These are phyloP conservation scores for Catamblyrhynchus diadema DNA, from an alignment of 2,797 vertebrate species.

Conservation along the genomic window DNA sequence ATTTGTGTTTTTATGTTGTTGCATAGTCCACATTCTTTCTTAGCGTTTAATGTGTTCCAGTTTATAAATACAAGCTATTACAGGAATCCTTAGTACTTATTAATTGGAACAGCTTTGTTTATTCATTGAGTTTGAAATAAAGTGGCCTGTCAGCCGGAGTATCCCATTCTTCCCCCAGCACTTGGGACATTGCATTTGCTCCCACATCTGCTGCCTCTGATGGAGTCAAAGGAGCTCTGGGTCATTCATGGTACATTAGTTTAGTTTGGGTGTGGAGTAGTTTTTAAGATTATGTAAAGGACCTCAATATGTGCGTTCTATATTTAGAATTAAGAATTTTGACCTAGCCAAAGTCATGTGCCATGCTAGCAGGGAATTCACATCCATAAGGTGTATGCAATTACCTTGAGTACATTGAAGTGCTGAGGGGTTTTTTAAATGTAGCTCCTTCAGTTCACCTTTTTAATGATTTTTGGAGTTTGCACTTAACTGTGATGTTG, in stretches of 20 bases:
- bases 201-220: not conserved
- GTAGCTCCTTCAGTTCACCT: not conserved
- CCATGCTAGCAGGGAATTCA: not conserved
- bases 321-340: not conserved
- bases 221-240: not conserved
- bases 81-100: not conserved
- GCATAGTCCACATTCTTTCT: not conserved
- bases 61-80: not conserved
- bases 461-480: not conserved
- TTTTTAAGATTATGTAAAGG: not conserved
- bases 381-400: not conserved
- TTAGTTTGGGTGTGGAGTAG: slow-evolving; percentile 7
- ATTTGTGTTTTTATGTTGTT: not conserved
- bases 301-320: not conserved
- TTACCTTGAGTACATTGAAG: not conserved
- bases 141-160: not conserved
- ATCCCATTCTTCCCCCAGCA: not conserved
- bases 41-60: not conserved
- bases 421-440: not conserved
- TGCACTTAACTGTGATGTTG: not conserved
- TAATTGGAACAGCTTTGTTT: not conserved
- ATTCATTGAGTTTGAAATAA: not conserved
- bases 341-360: not conserved
- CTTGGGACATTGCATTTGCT: not conserved
- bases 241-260: not conserved